These are phyloP conservation scores for Nomada ferruginata DNA, from an alignment of 2,888 invertebrate genomes.

Conservation along the genomic window DNA sequence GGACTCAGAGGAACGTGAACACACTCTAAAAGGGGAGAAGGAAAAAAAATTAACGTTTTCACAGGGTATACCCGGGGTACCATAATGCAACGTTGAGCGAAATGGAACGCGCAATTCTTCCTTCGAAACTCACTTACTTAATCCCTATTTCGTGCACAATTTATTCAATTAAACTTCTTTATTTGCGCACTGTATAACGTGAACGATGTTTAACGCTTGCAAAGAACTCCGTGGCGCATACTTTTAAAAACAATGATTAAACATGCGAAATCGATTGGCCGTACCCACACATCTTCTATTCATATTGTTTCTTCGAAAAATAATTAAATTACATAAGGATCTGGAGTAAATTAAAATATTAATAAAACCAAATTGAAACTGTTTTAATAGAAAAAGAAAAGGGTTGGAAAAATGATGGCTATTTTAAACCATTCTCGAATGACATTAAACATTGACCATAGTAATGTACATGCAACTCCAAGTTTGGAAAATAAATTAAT, in stretches of 20 bases:
- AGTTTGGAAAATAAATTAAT: no score
- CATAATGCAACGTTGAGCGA: not conserved
- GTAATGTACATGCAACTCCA: no score
- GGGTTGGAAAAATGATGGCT: no score
- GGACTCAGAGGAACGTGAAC: not conserved
- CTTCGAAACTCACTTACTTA: slow-evolving; percentile 18
- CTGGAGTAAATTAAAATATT: not conserved
- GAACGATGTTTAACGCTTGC: slow-evolving; percentile 13
- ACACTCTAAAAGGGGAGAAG: not conserved
- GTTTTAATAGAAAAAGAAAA: not conserved
- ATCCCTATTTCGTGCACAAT: slow-evolving; percentile 9
- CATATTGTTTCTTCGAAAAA: not conserved
- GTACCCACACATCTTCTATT: not conserved
- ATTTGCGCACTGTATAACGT: slow-evolving; percentile 35
- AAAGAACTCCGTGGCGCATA: not conserved
- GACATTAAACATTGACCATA: no score
- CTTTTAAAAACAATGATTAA: slow-evolving; percentile 7
- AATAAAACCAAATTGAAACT: not conserved
- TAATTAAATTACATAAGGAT: not conserved
- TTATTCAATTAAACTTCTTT: slow-evolving; percentile 34
- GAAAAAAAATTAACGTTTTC: not conserved
- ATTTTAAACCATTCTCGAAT: no score
- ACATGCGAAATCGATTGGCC: slow-evolving; percentile 3
- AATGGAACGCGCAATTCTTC: slow-evolving; percentile 8
- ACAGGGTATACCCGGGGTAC: not conserved